Base-by-base conservation (phyloP, 2,888 invertebrate species). In the Nemoura dubitans region DNA sequence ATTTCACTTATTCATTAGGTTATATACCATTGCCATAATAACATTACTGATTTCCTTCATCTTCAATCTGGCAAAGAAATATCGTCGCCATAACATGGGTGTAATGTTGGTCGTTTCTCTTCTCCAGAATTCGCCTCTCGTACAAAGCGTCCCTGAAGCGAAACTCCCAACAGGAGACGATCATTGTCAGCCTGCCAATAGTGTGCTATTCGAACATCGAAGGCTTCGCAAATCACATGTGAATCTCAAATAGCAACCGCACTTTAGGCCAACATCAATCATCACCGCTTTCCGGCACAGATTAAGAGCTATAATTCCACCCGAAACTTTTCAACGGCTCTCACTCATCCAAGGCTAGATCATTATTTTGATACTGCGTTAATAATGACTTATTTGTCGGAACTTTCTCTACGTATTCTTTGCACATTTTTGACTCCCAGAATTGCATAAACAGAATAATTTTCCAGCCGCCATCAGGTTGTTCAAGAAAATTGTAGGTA, bases 261-360 rank as follows among this genome's bases (percentile, higher is more conserved):
- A 78, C 28, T 78, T 78, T 25, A 27, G 10, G 2, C 26, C 21
- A 2, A 14, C 78, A 78, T 78, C 27, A 78, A 78, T 78, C 78
- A 78, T 78, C 5, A 25, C 78, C 3, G 28, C 28, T 27, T 78
- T 26, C 78, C 25, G 78, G 28, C 78, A 78, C 26, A 78, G 78
- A 78, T 78, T 78, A 78, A 78, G 78, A 78, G 26, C 78, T 78
- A 27, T 27, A 78, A 78, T 78, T 59, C 59, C 14, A 2, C 59
- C 10, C 2, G 21, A 59, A 59, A 59, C 16, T 59, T 59, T 59
- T 21, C 59, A 10, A 16, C 21, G 59, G 59, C 59, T 59, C 59
- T 10, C 36, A 14, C 21, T 59, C 36, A 21, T 21, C 2, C 59
- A 36, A 36, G 36, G 59, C 16, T 59, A 21, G 59, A 21, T 10